These are phyloP conservation scores for Myotis myotis DNA, from an alignment of 2,797 vertebrate species.

Conservation along the genomic window DNA sequence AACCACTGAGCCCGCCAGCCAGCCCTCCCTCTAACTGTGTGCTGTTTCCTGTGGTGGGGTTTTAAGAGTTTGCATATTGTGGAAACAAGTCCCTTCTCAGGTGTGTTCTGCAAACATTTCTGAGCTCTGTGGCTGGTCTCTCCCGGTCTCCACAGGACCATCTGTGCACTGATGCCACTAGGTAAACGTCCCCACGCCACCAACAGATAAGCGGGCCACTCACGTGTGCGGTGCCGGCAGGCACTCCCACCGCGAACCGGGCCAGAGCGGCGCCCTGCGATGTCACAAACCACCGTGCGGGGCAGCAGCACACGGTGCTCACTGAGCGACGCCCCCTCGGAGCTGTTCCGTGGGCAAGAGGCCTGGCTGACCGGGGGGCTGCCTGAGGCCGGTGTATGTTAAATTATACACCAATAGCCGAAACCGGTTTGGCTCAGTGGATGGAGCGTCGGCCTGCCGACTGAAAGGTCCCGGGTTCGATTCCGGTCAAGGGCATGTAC, in stretches of 20 bases:
- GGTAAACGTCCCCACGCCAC: rapidly evolving
- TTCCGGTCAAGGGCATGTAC: no score
- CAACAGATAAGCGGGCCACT: rapidly evolving
- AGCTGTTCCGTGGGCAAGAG: rapidly evolving
- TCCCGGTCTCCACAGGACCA: neutral
- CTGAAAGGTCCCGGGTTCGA: no score
- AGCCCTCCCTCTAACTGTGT: neutral
- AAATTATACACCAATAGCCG: neutral
- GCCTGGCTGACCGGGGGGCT: rapidly evolving
- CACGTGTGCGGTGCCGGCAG: rapidly evolving
- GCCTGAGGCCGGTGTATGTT: rapidly evolving
- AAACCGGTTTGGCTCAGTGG: no score
- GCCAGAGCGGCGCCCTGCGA: rapidly evolving
- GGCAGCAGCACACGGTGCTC: rapidly evolving
- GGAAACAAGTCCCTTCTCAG: neutral
- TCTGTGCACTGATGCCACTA: rapidly evolving
- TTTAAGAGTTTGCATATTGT: neutral
- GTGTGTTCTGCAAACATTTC: rapidly evolving
- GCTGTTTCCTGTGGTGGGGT: rapidly evolving
- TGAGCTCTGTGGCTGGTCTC: no score
- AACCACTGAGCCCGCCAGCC: no score
- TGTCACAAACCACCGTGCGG: rapidly evolving
- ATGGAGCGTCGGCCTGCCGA: no score
- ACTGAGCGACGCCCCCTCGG: rapidly evolving
- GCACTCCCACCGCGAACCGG: rapidly evolving